Evolutionary conservation across 1,140 invertebrate species (phyloP), one percentile per base, ranked within the genome.

Genomic region (Orussus abietinus): DNA sequence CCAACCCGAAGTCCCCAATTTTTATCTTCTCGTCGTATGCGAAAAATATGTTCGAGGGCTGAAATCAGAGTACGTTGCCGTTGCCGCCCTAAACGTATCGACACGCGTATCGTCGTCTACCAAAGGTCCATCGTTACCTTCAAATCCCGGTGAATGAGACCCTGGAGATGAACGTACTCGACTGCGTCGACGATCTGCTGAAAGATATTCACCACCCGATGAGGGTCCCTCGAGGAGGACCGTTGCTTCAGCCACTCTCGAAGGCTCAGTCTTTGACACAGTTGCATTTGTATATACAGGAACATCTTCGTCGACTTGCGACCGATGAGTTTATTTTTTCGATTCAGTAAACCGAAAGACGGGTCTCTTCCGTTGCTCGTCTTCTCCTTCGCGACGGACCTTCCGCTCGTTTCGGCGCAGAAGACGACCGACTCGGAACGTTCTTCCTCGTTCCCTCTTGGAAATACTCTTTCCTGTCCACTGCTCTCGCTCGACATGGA

Each of bases 41-140:
- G 64, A 97, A 96, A 66, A 96, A 95, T 55, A 97, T 96, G 69
- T 98, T 97, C 31, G 92, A 93, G 2, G 94, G 94, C 82, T 89
- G 61, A 41, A 78, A 77, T 46, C 46, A 7, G 38, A n/a, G n/a
- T n/a, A n/a, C n/a, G n/a, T n/a, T n/a, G n/a, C n/a, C n/a, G n/a
- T n/a, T n/a, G n/a, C n/a, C n/a, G n/a, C n/a, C n/a, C n/a, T n/a
- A n/a, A n/a, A n/a, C n/a, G n/a, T n/a, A n/a, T n/a, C n/a, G n/a
- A n/a, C n/a, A n/a, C n/a, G n/a, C n/a, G n/a, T n/a, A n/a, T n/a
- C n/a, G n/a, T n/a, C n/a, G n/a, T n/a, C n/a, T n/a, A n/a, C n/a
- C n/a, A n/a, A n/a, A n/a, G n/a, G n/a, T n/a, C n/a, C n/a, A n/a
- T n/a, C n/a, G n/a, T 59, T 74, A 88, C 86, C 76, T 98, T 97